A percentile compares a stretch with the other conserved stretches of the same genome.
Evolutionary conservation across 1,140 invertebrate species (phyloP).

Genomic region (Trichomalopsis sarcophagae): DNA sequence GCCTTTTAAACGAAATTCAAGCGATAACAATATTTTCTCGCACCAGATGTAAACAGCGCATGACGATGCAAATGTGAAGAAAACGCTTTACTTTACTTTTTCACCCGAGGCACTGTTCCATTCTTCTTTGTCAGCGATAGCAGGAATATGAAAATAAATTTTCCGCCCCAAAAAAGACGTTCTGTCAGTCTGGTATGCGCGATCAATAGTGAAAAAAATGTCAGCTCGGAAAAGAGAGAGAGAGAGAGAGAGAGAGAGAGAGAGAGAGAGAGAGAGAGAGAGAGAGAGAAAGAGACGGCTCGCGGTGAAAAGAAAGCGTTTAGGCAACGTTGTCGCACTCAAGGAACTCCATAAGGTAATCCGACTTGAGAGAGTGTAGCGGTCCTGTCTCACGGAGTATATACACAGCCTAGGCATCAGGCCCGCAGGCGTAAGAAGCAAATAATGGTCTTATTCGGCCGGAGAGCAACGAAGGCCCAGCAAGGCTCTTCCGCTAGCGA

Average conservation of each 20-base stretch:
- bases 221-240: slow-evolving; percentile 18
- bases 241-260: background rate
- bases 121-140: background rate
- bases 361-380: slow-evolving; percentile 56
- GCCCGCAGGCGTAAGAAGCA: slow-evolving; percentile 58
- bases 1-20: background rate
- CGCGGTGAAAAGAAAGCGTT: slow-evolving; percentile 48
- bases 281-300: slow-evolving; percentile 43
- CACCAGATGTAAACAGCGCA: background rate
- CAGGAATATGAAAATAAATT: slow-evolving; percentile 14
- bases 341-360: slow-evolving; percentile 61
- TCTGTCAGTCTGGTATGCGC: slow-evolving; percentile 17
- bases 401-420: background rate
- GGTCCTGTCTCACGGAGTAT: slow-evolving; percentile 45
- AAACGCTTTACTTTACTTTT: no score
- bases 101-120: no score
- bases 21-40: background rate
- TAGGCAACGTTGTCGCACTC: slow-evolving; percentile 52
- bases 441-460: slow-evolving; percentile 64
- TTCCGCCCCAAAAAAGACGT: background rate
- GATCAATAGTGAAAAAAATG: slow-evolving; percentile 30
- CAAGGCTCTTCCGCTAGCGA: slow-evolving; percentile 40
- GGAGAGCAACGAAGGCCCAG: slow-evolving; percentile 58
- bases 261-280: slow-evolving; percentile 32
- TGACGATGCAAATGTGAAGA: no score